Base-by-base conservation (phyloP, 2,888 invertebrate genomes). In the Desoria tigrina region DNA sequence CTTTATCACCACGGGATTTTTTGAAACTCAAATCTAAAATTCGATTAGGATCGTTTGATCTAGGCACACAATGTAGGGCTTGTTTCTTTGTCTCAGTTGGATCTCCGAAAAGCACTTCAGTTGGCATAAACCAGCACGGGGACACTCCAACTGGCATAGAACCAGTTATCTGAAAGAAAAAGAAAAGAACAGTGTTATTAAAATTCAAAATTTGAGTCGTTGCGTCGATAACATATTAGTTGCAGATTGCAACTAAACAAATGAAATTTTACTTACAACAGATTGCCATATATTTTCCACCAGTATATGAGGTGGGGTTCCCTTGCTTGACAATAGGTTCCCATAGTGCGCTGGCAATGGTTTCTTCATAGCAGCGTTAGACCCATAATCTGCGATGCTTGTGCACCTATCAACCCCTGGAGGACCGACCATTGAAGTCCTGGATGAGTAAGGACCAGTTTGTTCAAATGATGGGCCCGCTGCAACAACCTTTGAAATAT, bases 11-110 rank as follows among this genome's bases (percentile, higher is more conserved):
- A 21, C 63, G 61, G 16, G 63, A 42, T 32, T 61, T 62, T 59
- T 65, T 69, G 7, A 58, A 56, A 39, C 66, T 69, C 51, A 68
- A 68, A 50, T 71, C 71, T n/a, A 71, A 26, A 2, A 68, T 66
- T 26, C 61, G 57, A 7, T 45, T 42, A 2, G 51, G 23, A n/a
- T 51, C 24, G 9, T 7, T 26, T 14, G 51, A 51, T 51, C 42
- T 53, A 16, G 59, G 42, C 24, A 26, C 23, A 6, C 32, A 26
- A 23, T 49, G 26, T 32, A 16, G 21, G 23, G 28, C 42, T 39
- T 61, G 49, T 65, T 61, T 51, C 53, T 50, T 65, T n/a, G 51
- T 39, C 37, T 61, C 65, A 14, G 45, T 49, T 1, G 73, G 73
- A 49, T 73, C 73, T 16, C 63, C 66, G 42, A 66, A 71, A 11